phyloP scores from a whole-genome alignment of 2,113 vertebrate genomes.

The Carassius auratus region DNA sequence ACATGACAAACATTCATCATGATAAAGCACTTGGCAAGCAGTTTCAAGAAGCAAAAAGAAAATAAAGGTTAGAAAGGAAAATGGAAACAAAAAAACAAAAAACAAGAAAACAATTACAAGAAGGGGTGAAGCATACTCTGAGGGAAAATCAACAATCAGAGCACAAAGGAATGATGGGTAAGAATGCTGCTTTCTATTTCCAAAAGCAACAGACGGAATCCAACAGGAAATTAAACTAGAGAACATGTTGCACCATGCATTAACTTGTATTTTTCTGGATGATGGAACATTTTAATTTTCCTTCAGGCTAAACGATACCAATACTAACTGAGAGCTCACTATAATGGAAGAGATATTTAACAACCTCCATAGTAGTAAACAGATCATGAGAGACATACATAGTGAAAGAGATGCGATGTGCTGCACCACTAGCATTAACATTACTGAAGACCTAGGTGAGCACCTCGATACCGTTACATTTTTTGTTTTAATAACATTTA shows the following conservation, averaged over 20 bases:
- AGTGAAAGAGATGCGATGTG: conserved; percentile 60
- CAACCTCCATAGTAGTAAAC: conserved; percentile 47
- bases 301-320: conserved; percentile 55
- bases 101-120: conserved; percentile 44
- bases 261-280: conserved; percentile 9
- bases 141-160: conserved; percentile 46
- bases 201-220: not conserved
- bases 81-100: conserved; percentile 39
- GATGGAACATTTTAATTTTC: conserved; percentile 24
- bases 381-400: conserved; percentile 57
- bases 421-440: conserved; percentile 48
- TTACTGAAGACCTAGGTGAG: conserved; percentile 31
- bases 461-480: not conserved
- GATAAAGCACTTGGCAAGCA: conserved; percentile 76
- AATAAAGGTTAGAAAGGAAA: conserved; percentile 71
- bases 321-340: not conserved
- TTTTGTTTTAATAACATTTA: not conserved
- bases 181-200: conserved; percentile 14
- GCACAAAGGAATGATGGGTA: conserved; percentile 39
- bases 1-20: conserved; percentile 76
- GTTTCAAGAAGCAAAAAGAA: conserved; percentile 72
- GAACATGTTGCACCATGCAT: conserved; percentile 23
- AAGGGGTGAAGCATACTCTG: conserved; percentile 59
- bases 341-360: conserved; percentile 25
- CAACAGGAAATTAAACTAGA: conserved; percentile 41